Base-by-base conservation (phyloP, 2,113 vertebrate species). In the Zosterops lateralis region DNA sequence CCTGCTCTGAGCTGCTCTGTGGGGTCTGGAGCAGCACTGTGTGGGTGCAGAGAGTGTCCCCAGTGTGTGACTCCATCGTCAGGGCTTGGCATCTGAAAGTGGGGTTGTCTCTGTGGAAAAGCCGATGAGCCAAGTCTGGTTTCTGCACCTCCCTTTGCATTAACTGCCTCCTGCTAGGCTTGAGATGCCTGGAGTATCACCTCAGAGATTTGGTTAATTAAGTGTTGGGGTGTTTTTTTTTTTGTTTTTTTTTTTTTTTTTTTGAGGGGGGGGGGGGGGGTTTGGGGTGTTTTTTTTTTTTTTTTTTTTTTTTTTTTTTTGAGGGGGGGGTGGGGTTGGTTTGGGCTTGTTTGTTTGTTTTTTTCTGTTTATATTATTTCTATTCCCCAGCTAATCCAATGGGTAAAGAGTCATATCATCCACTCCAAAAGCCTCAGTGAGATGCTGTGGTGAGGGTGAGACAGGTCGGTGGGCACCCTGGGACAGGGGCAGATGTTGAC, bases 41-140 rank as follows among this genome's bases (percentile, higher is more conserved):
- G 54, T 2, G 14, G 56, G 72, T 58, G 40, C 28, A 45, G 47
- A 64, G 60, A 47, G 20, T 0, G 20, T 48, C 36, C 42, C 34
- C 0, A 4, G 51, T 0, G 0, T 40, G 73, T 26, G 13, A 15
- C 67, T 12, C 24, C 4, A 9, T 61, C 0, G 0, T 14, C 38
- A 21, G 32, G 38, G 29, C 47, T 77, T 5, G 29, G 7, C 54
- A 29, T 7, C 32, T 32, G 1, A 34, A 50, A 24, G 1, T 9
- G 5, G 29, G 29, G 12, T 6, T 19, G 2, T 22, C 28, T 44
- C 38, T 81, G 32, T 0, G 2, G 60, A 51, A 73, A 65, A 79
- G 21, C 31, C 0, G 0, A 4, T 26, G 47, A 54, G 21, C 28
- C 20, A 5, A 77, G 34, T 26, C 78, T 19, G n/a, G 1, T 80